A percentile compares a stretch with the other conserved stretches of the same genome.
Conservation (phyloP, 2,797 vertebrate genomes). For the Cyclura pinguis region DNA sequence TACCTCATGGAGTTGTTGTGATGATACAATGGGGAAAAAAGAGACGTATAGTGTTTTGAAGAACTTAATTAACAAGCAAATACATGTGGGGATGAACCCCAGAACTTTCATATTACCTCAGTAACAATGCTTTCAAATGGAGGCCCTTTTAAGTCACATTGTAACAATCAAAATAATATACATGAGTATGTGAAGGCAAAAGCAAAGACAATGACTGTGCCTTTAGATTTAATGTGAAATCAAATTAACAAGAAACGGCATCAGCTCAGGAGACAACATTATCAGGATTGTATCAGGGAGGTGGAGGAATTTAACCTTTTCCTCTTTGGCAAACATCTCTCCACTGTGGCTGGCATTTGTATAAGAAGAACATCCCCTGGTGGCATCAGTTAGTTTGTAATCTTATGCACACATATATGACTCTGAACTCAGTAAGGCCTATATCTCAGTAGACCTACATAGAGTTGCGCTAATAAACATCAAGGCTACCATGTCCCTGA, state of each 20-base stretch:
- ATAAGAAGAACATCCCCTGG: neutral
- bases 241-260: no score
- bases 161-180: no score
- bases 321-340: neutral
- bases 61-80: no score
- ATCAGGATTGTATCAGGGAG: neutral
- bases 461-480: neutral
- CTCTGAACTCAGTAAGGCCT: no score
- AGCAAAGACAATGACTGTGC: neutral
- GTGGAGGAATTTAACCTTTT: neutral
- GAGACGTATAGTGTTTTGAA: no score
- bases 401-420: neutral
- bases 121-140: neutral
- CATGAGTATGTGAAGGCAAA: no score
- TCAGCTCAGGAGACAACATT: neutral
- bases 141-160: neutral
- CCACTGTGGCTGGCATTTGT: neutral
- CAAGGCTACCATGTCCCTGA: neutral
- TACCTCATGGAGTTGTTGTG: no score
- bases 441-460: no score
- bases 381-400: neutral
- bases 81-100: neutral
- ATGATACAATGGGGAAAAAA: no score
- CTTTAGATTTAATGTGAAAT: slow-evolving; percentile 4
- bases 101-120: no score